phyloP scores from a whole-genome alignment of 2,113 vertebrate genomes.

The Triplophysa rosa region DNA sequence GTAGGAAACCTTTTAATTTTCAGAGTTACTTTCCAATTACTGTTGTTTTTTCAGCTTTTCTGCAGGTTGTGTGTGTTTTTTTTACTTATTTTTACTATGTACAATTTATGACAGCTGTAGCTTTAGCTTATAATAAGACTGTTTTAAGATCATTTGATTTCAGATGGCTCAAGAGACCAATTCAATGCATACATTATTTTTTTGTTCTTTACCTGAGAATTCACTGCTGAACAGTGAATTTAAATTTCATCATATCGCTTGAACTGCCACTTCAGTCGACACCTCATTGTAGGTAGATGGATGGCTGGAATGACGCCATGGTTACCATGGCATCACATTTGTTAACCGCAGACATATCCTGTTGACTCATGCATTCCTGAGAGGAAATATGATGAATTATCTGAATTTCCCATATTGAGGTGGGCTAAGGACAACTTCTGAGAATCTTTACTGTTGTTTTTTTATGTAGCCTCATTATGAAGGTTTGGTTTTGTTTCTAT shows the following conservation, averaged over 20 bases:
- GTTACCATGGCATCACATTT: background rate
- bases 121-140: background rate
- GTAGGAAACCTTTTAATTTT: background rate
- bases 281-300: background rate
- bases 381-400: background rate
- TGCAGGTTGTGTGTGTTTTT: background rate
- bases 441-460: conserved; percentile 12
- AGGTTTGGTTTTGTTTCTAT: conserved; percentile 4
- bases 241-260: background rate
- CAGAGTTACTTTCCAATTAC: too few species aligned
- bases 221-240: background rate
- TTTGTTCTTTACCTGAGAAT: background rate
- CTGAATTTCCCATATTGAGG: conserved; percentile 19
- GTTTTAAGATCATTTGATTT: conserved; percentile 26
- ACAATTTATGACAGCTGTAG: background rate
- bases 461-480: background rate
- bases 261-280: background rate
- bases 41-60: background rate
- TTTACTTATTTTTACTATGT: too few species aligned
- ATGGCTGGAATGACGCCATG: background rate
- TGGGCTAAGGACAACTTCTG: conserved; percentile 28
- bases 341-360: conserved; percentile 5
- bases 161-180: background rate
- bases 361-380: conserved; percentile 38
- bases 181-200: background rate